Evolutionary conservation across 2,797 vertebrate species (phyloP).

Genomic region (Bucorvus abyssinicus): DNA sequence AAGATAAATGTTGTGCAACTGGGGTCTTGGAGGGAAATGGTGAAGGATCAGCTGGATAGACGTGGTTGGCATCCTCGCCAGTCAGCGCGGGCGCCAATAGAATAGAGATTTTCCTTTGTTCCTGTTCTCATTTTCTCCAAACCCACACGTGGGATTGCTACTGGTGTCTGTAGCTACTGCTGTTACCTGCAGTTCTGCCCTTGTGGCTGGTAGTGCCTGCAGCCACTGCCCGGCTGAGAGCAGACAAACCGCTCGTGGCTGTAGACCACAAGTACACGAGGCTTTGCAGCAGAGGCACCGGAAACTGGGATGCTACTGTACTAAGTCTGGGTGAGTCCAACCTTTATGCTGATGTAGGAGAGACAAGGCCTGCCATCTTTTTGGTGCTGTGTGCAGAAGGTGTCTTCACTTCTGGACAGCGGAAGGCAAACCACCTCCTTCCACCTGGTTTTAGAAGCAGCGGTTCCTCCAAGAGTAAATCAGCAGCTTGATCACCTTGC

Average conservation of each 20-base stretch:
- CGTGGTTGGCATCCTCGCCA: too few species aligned
- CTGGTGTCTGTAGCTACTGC: rapidly evolving
- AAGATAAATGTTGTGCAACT: neutral
- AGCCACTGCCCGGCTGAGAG: rapidly evolving
- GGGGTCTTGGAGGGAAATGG: neutral
- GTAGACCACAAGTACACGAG: rapidly evolving
- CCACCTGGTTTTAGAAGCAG: rapidly evolving
- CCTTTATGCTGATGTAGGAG: neutral
- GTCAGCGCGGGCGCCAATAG: neutral
- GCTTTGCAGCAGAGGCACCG: rapidly evolving
- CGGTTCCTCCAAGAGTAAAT: neutral
- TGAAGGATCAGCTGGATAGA: too few species aligned
- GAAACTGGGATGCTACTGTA: rapidly evolving
- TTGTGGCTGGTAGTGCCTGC: too few species aligned
- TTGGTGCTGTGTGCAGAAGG: rapidly evolving
- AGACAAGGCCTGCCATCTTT: neutral
- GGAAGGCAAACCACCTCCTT: neutral
- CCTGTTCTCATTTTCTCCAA: neutral
- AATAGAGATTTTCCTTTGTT: neutral
- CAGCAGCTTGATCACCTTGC: neutral
- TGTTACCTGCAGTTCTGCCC: neutral
- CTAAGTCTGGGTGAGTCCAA: rapidly evolving
- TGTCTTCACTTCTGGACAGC: neutral
- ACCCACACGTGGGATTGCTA: neutral
- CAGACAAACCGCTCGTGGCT: rapidly evolving